Percentiles rank a stretch among this genome's conserved stretches.
Evolutionary conservation across 2,113 vertebrate species (phyloP).

Genomic region (Microtus montanus): DNA sequence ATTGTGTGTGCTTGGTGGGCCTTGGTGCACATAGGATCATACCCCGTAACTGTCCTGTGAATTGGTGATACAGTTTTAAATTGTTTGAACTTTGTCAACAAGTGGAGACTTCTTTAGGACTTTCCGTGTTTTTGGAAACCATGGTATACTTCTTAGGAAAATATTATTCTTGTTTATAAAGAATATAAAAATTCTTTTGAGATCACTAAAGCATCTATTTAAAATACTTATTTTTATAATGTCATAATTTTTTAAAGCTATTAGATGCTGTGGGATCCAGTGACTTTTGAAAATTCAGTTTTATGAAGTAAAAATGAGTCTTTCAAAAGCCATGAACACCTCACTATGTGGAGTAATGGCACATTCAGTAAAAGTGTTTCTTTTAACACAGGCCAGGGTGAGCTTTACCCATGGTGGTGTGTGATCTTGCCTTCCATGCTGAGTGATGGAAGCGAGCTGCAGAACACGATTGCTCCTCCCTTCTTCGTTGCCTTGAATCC

Average conservation of each 20-base stretch:
- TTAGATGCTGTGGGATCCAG: background rate
- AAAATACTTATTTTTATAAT: constrained; percentile 44
- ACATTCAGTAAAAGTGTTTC: background rate
- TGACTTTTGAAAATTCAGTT: constrained; percentile 31
- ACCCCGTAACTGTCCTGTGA: background rate
- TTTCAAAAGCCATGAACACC: background rate
- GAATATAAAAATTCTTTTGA: constrained; percentile 21
- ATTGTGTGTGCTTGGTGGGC: background rate
- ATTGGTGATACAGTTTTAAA: background rate
- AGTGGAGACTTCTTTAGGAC: background rate
- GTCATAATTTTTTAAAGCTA: background rate
- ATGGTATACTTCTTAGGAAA: constrained; percentile 41
- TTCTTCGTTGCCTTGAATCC: background rate
- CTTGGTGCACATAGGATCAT: background rate
- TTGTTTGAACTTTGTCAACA: constrained; percentile 20
- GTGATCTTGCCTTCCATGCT: background rate
- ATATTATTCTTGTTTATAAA: constrained; percentile 46
- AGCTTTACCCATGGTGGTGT: background rate
- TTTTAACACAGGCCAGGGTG: background rate
- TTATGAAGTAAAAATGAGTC: background rate
- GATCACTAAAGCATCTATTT: constrained; percentile 4
- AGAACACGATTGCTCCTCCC: background rate
- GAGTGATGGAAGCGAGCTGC: background rate
- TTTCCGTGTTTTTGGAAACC: constrained; percentile 15
- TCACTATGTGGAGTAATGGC: background rate